These are phyloP conservation scores for Drymonia ruficornis DNA, from an alignment of 2,888 invertebrate genomes.

Conservation along the genomic window DNA sequence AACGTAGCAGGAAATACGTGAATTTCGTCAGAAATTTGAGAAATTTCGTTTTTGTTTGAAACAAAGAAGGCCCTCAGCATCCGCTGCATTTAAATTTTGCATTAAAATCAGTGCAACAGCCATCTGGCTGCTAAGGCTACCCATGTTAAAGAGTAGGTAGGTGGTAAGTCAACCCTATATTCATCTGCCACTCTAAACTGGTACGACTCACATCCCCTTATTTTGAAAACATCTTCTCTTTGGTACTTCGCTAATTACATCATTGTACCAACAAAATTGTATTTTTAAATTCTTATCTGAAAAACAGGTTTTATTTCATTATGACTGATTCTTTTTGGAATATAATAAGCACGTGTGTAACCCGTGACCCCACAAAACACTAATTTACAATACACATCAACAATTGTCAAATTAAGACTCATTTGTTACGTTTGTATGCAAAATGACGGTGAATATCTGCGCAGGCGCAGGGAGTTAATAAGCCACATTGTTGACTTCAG, in stretches of 20 bases:
- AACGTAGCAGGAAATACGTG: no score
- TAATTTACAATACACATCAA: conserved; percentile 12
- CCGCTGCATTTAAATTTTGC: no score
- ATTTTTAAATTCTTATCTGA: background rate
- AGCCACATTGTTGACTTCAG: conserved; percentile 16
- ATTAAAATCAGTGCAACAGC: no score
- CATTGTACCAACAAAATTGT: background rate
- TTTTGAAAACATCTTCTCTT: background rate
- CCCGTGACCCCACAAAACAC: conserved; percentile 15
- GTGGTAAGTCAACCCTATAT: no score
- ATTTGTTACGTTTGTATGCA: conserved; percentile 52
- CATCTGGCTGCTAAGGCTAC: no score
- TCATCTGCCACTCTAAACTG: no score
- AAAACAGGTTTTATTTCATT: background rate
- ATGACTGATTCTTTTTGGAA: background rate
- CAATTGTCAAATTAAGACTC: conserved; percentile 49
- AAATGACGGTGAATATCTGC: conserved; percentile 24
- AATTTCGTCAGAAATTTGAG: no score
- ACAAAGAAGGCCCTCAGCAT: no score
- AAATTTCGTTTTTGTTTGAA: no score
- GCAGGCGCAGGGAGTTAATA: conserved; percentile 44
- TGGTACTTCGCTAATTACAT: background rate
- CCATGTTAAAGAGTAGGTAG: no score
- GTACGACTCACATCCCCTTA: no score
- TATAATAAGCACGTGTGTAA: background rate